These are phyloP conservation scores for Heliconius hermathena DNA, from an alignment of 1,140 invertebrate species.

Conservation along the genomic window DNA sequence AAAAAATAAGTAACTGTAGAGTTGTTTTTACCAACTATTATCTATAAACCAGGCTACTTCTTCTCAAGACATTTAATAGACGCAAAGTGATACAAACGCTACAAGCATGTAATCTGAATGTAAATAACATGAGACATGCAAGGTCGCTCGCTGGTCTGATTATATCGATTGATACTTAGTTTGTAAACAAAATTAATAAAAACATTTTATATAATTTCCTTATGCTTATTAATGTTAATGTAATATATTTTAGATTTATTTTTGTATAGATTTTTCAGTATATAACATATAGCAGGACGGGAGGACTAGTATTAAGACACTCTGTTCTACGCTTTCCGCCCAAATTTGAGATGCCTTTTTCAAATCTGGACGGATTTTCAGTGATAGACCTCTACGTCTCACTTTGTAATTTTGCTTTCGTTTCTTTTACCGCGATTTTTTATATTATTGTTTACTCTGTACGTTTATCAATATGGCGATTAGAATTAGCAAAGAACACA, in stretches of 20 bases:
- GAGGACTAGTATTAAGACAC: too few relatives aligned
- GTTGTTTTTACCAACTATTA: background rate
- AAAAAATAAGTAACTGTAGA: background rate
- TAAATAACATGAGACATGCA: slow-evolving; percentile 11
- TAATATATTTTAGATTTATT: background rate
- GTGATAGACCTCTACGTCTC: too few relatives aligned
- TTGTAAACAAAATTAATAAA: slow-evolving; percentile 8
- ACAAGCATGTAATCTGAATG: slow-evolving; percentile 14
- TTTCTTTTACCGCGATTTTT: too few relatives aligned
- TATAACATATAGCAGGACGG: too few relatives aligned
- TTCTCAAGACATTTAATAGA: slow-evolving; percentile 6
- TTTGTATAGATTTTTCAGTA: too few relatives aligned
- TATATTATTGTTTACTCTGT: too few relatives aligned
- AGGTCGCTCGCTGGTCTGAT: background rate
- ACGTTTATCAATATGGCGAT: too few relatives aligned
- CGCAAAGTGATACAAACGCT: background rate
- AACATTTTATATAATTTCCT: background rate
- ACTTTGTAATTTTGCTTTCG: too few relatives aligned
- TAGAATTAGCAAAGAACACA: too few relatives aligned
- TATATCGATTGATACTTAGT: background rate
- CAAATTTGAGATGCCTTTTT: too few relatives aligned
- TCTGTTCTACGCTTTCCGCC: too few relatives aligned
- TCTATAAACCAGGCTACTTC: background rate
- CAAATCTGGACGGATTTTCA: too few relatives aligned
- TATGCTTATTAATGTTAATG: background rate